Percentiles rank a stretch among this genome's conserved stretches.
These are phyloP conservation scores for Limnephilus rhombicus DNA, from an alignment of 2,888 invertebrate genomes.

Conservation along the genomic window DNA sequence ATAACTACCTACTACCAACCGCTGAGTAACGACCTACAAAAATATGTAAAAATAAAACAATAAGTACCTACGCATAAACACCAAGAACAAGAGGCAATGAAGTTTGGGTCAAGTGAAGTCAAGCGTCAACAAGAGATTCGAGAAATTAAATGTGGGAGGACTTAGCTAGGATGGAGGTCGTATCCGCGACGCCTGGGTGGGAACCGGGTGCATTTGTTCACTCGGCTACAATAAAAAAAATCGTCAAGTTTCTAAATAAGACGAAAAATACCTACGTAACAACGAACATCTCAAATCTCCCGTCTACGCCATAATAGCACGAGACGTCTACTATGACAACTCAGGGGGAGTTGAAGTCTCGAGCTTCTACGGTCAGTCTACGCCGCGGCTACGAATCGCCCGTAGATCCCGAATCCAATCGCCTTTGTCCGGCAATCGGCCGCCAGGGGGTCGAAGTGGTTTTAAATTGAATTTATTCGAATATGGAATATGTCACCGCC, in stretches of 20 bases:
- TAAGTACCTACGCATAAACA: no score
- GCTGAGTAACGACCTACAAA: no score
- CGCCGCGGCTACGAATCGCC: background rate
- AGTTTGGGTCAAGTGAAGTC: no score
- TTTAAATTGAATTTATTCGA: conserved; percentile 55
- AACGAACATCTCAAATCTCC: background rate
- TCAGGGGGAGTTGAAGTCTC: background rate
- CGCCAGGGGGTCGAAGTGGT: background rate
- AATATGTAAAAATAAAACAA: no score
- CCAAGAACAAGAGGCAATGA: no score
- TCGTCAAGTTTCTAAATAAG: background rate
- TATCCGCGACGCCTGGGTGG: no score
- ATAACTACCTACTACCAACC: no score
- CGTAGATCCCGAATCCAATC: background rate
- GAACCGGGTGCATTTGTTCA: no score
- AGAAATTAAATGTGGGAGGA: no score
- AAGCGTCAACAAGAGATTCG: no score
- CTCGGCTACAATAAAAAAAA: background rate
- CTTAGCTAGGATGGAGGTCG: no score
- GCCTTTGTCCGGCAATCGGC: conserved; percentile 5
- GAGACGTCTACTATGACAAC: conserved; percentile 10
- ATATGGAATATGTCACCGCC: conserved; percentile 27
- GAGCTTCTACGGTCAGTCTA: background rate
- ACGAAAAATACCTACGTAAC: background rate
- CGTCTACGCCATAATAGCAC: background rate